A percentile compares a stretch with the other conserved stretches of the same genome.
Evolutionary conservation across 2,113 vertebrate genomes (phyloP).

Genomic region (Microcebus jonahi): DNA sequence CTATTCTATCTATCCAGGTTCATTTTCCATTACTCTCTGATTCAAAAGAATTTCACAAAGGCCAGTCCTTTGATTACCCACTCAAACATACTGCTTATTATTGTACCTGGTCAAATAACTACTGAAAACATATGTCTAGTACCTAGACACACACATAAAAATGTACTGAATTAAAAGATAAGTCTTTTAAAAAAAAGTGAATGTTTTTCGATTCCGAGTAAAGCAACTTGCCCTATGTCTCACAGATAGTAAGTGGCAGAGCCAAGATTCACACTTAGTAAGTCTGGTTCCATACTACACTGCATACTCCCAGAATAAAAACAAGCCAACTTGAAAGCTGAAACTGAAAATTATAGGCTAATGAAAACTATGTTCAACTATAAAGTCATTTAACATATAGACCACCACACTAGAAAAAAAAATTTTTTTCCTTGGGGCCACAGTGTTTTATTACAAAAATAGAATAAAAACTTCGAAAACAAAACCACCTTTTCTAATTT

Average conservation of each 20-base stretch:
- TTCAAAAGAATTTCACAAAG: slow-evolving; percentile 20
- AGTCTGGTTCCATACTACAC: not conserved
- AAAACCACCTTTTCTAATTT: no score
- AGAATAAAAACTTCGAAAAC: no score
- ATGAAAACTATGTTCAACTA: slow-evolving; percentile 12
- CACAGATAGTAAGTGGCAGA: not conserved
- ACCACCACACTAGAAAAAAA: no score
- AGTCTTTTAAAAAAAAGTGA: not conserved
- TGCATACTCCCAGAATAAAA: not conserved
- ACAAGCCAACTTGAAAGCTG: slow-evolving; percentile 6
- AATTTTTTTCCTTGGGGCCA: no score
- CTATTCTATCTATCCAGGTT: not conserved
- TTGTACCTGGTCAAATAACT: slow-evolving; percentile 42
- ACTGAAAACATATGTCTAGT: not conserved
- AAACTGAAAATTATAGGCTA: not conserved
- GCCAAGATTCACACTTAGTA: not conserved
- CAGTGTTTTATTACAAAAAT: no score
- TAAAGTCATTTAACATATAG: not conserved
- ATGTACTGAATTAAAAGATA: not conserved
- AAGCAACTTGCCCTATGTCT: not conserved
- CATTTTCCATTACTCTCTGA: slow-evolving; percentile 37
- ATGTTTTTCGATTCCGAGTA: not conserved
- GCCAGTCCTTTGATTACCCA: not conserved
- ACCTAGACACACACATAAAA: slow-evolving; percentile 45
- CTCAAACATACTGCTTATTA: not conserved